Conservation (phyloP, 2,888 invertebrate species). For the Trachelus stipa region DNA sequence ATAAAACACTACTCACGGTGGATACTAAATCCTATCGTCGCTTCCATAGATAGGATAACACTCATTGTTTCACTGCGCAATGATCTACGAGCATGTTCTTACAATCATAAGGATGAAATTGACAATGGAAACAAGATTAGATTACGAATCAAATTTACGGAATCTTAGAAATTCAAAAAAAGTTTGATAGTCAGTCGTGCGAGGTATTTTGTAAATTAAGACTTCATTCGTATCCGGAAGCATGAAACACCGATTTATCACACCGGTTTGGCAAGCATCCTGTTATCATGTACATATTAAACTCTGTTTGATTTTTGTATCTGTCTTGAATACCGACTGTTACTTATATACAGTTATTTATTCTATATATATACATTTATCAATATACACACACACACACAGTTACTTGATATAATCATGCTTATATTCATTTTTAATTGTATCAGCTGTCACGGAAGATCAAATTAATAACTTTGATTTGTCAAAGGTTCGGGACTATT, state of each 20-base stretch:
- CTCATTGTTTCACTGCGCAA: background rate
- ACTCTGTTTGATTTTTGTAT: background rate
- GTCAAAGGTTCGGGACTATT: background rate
- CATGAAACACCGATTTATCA: background rate
- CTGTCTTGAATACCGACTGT: background rate
- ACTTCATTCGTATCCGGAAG: background rate
- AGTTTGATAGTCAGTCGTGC: background rate
- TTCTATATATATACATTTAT: too few species aligned
- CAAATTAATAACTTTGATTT: background rate
- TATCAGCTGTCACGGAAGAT: background rate
- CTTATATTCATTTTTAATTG: background rate
- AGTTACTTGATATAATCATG: background rate
- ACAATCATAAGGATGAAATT: background rate
- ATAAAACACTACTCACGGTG: background rate
- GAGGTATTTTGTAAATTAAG: background rate
- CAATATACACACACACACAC: too few species aligned
- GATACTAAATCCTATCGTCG: background rate
- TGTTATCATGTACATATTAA: background rate
- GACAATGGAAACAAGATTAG: background rate
- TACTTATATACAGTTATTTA: too few species aligned
- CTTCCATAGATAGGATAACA: background rate
- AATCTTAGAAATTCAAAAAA: background rate
- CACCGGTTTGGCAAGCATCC: background rate
- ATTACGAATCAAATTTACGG: background rate
- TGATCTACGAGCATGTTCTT: background rate